A percentile compares a stretch with the other conserved stretches of the same genome.
phyloP scores from a whole-genome alignment of 2,888 invertebrate genomes.

The Agrotis clavis region DNA sequence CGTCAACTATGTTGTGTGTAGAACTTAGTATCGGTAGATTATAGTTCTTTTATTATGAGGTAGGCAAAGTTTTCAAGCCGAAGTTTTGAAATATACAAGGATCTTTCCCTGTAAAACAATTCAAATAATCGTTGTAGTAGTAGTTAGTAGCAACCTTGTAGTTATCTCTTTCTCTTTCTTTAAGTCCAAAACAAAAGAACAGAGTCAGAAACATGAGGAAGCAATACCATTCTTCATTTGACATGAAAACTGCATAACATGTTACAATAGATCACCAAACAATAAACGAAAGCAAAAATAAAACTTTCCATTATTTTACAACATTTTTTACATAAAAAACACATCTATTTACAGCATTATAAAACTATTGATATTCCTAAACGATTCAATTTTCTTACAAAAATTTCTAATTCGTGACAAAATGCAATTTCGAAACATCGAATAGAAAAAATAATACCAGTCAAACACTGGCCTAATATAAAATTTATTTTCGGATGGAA shows the following conservation, averaged over 20 bases:
- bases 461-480: constrained; percentile 61
- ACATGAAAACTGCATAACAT: not conserved
- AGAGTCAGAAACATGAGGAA: not conserved
- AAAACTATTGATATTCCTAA: constrained; percentile 49
- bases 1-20: not conserved
- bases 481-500: constrained; percentile 59
- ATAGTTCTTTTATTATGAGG: not conserved
- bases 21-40: not conserved
- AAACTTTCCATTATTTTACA: constrained; percentile 53
- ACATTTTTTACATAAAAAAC: constrained; percentile 27
- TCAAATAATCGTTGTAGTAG: too few relatives aligned
- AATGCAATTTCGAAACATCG: constrained; percentile 54
- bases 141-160: not conserved
- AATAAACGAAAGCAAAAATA: constrained; percentile 9
- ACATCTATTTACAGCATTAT: constrained; percentile 26
- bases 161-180: too few relatives aligned
- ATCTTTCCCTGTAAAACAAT: not conserved
- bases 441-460: constrained; percentile 49
- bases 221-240: not conserved
- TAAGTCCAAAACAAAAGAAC: not conserved
- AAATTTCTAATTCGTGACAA: constrained; percentile 58
- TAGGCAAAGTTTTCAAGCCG: not conserved
- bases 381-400: constrained; percentile 32
- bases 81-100: not conserved
- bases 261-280: not conserved